phyloP scores from a whole-genome alignment of 2,888 invertebrate species.

The Athrips mouffetella region DNA sequence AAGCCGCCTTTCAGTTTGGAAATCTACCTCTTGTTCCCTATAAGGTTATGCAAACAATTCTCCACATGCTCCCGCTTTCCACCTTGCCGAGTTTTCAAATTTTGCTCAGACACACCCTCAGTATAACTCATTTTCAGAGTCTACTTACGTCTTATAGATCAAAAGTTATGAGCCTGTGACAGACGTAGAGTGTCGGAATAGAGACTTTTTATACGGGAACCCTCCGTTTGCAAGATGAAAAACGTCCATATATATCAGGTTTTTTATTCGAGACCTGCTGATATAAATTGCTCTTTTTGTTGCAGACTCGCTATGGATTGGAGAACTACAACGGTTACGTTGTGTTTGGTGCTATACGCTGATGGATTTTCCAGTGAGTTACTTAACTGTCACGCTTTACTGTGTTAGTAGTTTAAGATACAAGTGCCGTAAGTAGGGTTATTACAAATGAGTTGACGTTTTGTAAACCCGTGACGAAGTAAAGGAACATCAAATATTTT shows the following conservation, averaged over 20 bases:
- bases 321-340: conserved; percentile 50
- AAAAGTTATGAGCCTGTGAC: conserved; percentile 20
- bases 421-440: too few relatives aligned
- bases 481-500: too few relatives aligned
- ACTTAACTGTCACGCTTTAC: conserved; percentile 8
- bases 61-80: conserved; percentile 5
- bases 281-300: conserved; percentile 29
- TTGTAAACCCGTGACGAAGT: too few relatives aligned
- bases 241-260: conserved; percentile 13
- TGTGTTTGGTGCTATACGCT: conserved; percentile 53
- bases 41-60: conserved; percentile 12
- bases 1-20: neutral
- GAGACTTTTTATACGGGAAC: conserved; percentile 16
- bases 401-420: too few relatives aligned
- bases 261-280: conserved; percentile 13
- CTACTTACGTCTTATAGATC: conserved; percentile 17
- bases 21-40: conserved; percentile 7
- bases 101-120: neutral
- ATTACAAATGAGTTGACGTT: too few relatives aligned
- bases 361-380: conserved; percentile 71
- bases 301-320: conserved; percentile 68
- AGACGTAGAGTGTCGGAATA: conserved; percentile 19
- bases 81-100: conserved; percentile 8
- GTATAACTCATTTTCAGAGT: conserved; percentile 13
- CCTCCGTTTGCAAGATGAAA: conserved; percentile 13